Evolutionary conservation across 92 coral and sea anemone species (phyloP), one percentile per base, ranked within the genome.

Genomic region (Epizoanthus rinbou): DNA sequence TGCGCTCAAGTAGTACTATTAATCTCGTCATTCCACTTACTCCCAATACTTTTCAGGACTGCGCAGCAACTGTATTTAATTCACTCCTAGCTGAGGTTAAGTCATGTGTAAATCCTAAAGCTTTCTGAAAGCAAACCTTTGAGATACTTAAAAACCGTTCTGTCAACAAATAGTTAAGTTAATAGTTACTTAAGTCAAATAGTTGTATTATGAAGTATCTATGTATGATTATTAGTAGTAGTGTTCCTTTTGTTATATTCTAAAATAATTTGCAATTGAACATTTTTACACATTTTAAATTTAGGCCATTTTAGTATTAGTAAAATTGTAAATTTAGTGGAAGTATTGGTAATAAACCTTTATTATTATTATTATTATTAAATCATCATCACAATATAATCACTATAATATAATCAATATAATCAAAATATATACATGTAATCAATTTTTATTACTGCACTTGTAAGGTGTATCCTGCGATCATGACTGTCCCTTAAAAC

Each of bases 291-390:
- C 37, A 65, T 65, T 65, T 65, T 65, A 65, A 65, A 70, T 31
- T 14, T 70, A 15, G 6, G 56, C 19, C 19, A 10, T 39, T 70
- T 70, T 70, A n/a, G n/a, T 70, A 70, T 39, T 43, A 70, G 75
- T 70, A 70, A 70, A 70, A 18, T 70, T 70, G 57, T 70, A 70
- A 70, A 39, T 70, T 7, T 70, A 70, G 75, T 70, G n/a, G n/a
- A n/a, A n/a, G n/a, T n/a, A n/a, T n/a, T n/a, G n/a, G n/a, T n/a
- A n/a, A n/a, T n/a, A n/a, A n/a, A n/a, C n/a, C n/a, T n/a, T n/a
- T n/a, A n/a, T n/a, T n/a, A n/a, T n/a, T n/a, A n/a, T n/a, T n/a
- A n/a, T n/a, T n/a, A n/a, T n/a, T n/a, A n/a, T n/a, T n/a, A n/a
- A n/a, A n/a, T n/a, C n/a, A n/a, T n/a, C n/a, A n/a, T n/a, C n/a